Conservation (phyloP, 1,140 invertebrate species). For the Ephestia elutella region DNA sequence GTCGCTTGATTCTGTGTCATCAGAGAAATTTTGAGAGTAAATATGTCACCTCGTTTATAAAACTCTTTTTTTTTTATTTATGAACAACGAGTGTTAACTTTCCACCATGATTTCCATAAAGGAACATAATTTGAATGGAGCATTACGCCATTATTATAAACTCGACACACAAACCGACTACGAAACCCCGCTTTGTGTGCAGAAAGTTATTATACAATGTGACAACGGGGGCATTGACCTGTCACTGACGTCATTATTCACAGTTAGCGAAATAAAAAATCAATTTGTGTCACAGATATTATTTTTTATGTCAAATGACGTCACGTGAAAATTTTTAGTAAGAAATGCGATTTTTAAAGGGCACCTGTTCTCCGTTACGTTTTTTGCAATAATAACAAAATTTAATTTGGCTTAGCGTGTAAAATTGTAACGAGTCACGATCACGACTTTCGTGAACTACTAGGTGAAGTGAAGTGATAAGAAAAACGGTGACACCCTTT, state of each 20-base stretch:
- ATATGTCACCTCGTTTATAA: too few species aligned
- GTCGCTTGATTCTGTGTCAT: too few species aligned
- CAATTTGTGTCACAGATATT: neutral
- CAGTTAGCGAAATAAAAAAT: neutral
- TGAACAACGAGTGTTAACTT: neutral
- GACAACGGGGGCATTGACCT: neutral
- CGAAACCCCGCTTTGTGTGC: neutral
- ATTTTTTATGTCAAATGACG: neutral
- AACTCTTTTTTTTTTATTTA: neutral
- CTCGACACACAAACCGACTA: neutral
- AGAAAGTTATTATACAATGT: neutral
- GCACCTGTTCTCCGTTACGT: neutral
- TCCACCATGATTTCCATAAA: neutral
- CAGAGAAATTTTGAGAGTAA: too few species aligned
- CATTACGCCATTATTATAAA: neutral
- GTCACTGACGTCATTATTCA: neutral
- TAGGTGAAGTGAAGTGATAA: neutral
- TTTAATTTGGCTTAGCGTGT: neutral
- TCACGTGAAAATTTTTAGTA: neutral
- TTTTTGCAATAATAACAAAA: neutral
- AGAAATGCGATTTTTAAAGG: too few species aligned
- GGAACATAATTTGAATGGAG: neutral
- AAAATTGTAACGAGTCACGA: neutral
- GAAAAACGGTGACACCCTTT: neutral
- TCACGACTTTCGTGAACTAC: neutral